Evolutionary conservation across 2,797 vertebrate species (phyloP).

Genomic region (Limnodromus scolopaceus): DNA sequence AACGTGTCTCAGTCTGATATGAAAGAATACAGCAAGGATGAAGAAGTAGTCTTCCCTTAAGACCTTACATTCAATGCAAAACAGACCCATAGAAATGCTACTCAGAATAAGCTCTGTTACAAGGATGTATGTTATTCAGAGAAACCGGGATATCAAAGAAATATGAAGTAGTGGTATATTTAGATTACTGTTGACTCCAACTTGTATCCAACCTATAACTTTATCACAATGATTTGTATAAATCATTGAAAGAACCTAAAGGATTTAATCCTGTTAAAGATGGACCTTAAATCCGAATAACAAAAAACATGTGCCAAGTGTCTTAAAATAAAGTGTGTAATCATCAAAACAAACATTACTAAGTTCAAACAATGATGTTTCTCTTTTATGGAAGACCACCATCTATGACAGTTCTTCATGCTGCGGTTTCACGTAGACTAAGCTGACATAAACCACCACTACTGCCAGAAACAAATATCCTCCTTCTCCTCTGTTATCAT

Average conservation of each 20-base stretch:
- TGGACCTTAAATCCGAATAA: not conserved
- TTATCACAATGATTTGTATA: not conserved
- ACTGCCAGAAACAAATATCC: not conserved
- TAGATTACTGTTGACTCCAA: not conserved
- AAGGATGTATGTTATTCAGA: rapidly evolving
- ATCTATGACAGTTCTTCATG: not conserved
- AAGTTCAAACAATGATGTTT: constrained; percentile 7
- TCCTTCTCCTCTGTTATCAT: not conserved
- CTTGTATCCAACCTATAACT: not conserved
- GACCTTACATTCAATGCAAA: not conserved
- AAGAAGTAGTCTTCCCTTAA: not conserved
- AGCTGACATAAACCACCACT: not conserved
- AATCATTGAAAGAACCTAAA: not conserved
- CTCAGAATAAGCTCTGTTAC: not conserved
- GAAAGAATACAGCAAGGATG: not conserved
- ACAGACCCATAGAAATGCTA: not conserved
- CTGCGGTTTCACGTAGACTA: not conserved
- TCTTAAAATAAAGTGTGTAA: constrained; percentile 3
- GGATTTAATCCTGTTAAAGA: not conserved
- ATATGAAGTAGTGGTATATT: not conserved
- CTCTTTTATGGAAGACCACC: not conserved
- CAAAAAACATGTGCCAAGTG: not conserved
- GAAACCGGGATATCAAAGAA: not conserved
- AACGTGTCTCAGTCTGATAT: not conserved
- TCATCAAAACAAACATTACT: not conserved